Conservation (phyloP, 2,888 invertebrate genomes). For the Conistra vaccinii region DNA sequence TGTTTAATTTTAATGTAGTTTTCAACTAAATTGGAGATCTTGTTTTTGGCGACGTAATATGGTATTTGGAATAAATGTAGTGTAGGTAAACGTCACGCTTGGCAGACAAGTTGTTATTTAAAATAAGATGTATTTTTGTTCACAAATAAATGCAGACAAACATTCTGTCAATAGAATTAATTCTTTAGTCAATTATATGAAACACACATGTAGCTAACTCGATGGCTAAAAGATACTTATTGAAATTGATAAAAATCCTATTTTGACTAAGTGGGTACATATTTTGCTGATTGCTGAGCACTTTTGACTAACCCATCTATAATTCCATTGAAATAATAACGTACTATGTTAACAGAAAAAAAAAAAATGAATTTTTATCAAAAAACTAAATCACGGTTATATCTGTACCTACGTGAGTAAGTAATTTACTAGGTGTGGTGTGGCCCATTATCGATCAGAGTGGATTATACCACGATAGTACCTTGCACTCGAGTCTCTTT, state of each 20-base stretch:
- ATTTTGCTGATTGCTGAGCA: background rate
- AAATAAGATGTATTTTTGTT: background rate
- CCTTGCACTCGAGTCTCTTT: background rate
- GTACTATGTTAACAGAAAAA: background rate
- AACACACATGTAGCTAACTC: background rate
- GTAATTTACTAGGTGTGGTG: too few relatives aligned
- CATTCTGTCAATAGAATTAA: background rate
- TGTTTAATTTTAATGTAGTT: constrained; percentile 58
- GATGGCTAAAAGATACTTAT: background rate
- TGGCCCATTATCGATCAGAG: background rate
- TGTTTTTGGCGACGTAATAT: constrained; percentile 27
- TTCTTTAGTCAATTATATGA: background rate
- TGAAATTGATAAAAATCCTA: background rate
- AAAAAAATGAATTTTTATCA: background rate
- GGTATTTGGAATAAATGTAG: background rate
- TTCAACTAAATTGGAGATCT: constrained; percentile 26
- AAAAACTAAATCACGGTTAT: background rate
- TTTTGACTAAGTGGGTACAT: background rate
- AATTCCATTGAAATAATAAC: background rate
- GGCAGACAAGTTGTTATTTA: constrained; percentile 8
- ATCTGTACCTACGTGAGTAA: too few relatives aligned
- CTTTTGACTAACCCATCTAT: background rate
- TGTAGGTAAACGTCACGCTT: background rate
- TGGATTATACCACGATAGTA: background rate
- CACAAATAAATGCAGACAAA: constrained; percentile 9